Conservation (phyloP, 2,113 vertebrate species). For the Phoxinus phoxinus region DNA sequence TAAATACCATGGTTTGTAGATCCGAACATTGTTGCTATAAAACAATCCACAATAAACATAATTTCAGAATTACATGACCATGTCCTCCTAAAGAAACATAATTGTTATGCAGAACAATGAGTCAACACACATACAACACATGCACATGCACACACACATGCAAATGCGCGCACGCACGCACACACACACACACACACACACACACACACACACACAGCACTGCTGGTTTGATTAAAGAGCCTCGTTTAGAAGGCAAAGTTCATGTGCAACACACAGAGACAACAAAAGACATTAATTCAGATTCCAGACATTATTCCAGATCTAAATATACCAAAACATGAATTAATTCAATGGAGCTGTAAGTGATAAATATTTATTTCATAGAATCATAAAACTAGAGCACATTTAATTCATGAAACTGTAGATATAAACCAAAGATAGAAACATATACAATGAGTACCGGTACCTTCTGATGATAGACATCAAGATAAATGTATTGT, state of each 20-base stretch:
- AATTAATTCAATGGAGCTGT: background rate
- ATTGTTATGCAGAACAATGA: background rate
- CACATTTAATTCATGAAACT: background rate
- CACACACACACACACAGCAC: background rate
- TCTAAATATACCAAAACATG: background rate
- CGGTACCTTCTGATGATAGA: background rate
- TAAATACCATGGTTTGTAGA: constrained; percentile 4
- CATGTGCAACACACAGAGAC: background rate
- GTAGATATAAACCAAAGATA: too few species aligned
- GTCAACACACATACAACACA: background rate
- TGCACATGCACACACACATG: too few species aligned
- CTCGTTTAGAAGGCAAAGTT: background rate
- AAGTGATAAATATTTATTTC: background rate
- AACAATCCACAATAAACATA: background rate
- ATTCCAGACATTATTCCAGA: background rate
- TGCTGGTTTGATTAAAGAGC: background rate
- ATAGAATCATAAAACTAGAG: background rate
- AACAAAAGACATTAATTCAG: background rate
- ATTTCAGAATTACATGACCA: background rate
- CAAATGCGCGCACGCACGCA: too few species aligned
- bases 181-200: background rate
- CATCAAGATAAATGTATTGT: background rate
- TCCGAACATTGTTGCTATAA: background rate
- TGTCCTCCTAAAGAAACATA: background rate
- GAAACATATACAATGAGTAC: too few species aligned